Conservation (phyloP, 2,888 invertebrate genomes). For the Slavum lentiscoides region DNA sequence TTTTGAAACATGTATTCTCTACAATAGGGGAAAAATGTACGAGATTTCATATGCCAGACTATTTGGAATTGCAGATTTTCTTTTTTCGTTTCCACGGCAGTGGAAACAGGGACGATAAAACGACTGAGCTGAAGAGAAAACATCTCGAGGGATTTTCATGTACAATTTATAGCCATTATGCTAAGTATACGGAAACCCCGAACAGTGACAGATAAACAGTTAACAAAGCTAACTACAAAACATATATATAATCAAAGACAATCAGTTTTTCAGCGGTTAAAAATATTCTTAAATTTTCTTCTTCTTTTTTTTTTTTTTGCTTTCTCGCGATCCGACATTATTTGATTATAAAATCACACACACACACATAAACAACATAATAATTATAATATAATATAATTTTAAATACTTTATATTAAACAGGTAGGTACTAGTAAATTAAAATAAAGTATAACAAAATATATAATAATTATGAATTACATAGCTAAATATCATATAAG, state of each 20-base stretch:
- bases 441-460: no score
- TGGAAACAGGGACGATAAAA: slow-evolving; percentile 43
- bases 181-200: slow-evolving; percentile 43
- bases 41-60: slow-evolving; percentile 48
- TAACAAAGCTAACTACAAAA: slow-evolving; percentile 41
- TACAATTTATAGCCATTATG: slow-evolving; percentile 49
- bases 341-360: background rate
- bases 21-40: slow-evolving; percentile 36
- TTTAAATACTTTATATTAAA: no score
- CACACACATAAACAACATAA: no score
- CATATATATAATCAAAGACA: slow-evolving; percentile 31
- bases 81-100: slow-evolving; percentile 16
- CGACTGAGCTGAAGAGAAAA: slow-evolving; percentile 49
- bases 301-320: background rate
- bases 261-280: slow-evolving; percentile 33
- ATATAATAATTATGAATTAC: no score
- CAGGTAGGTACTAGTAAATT: no score
- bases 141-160: slow-evolving; percentile 51
- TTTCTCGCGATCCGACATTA: background rate
- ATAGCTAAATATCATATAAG: no score
- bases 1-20: slow-evolving; percentile 19
- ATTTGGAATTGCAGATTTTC: slow-evolving; percentile 51
- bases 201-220: slow-evolving; percentile 51
- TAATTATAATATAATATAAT: no score
- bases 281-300: background rate